Evolutionary conservation across 2,797 vertebrate species (phyloP), one percentile per base, ranked within the genome.

Genomic region (Pipistrellus nathusii): DNA sequence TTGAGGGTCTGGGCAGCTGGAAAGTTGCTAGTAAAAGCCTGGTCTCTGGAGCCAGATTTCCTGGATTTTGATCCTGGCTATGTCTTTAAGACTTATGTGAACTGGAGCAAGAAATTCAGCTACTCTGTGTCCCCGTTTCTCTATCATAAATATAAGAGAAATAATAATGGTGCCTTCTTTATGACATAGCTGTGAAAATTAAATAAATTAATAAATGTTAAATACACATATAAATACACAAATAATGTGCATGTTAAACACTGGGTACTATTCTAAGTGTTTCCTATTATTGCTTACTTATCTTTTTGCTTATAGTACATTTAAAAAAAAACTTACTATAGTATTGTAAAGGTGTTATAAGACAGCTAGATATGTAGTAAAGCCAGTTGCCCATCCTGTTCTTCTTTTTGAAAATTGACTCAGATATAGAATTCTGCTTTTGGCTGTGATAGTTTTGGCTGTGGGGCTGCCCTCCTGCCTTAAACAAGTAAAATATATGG

Each of bases 11-110:
- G 23, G 18, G n/a, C 32, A 85, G 13, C 9, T 38, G 38, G 62
- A 90, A 44, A 84, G 38, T 77, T n/a, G n/a, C n/a, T 30, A 62
- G 27, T 62, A 57, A 48, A 3, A 32, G 44, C 66, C 25, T 38
- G 71, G 11, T 3, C 13, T 75, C 51, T 51, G 48, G 57, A 80
- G 46, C 7, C 53, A 81, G 30, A 23, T 6, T 82, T 44, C 9
- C n/a, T 80, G 38, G 14, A 10, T 89, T 96, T 44, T 64, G 68
- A 14, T 95, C 13, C 14, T 13, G 27, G 8, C 14, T 96, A 44
- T 71, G 21, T 85, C 88, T 51, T 75, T 44, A 80, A 30, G 46
- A 93, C 11, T 7, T 85, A 23, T 21, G 44, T 66, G 55, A 69
- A 21, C 44, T 14, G 12, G 18, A 77, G n/a, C 20, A 88, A 88